Conservation (phyloP, 2,797 vertebrate species). For the Labeo calbasu region DNA sequence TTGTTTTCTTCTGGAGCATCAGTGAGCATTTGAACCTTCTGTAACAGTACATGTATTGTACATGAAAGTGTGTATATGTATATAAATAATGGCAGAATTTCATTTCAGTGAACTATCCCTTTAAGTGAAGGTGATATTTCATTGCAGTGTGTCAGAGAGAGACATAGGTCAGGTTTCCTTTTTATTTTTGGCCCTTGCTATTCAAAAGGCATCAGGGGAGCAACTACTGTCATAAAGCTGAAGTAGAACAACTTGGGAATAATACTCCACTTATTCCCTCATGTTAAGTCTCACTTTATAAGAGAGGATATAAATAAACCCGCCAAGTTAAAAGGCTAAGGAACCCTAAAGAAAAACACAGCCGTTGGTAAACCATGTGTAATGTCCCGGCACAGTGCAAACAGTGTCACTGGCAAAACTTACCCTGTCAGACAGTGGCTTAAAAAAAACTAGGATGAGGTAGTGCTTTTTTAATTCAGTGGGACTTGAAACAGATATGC, state of each 20-base stretch:
- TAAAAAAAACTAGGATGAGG: slow-evolving; percentile 14
- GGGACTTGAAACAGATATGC: not conserved
- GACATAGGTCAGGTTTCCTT: not conserved
- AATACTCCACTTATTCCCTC: slow-evolving; percentile 30
- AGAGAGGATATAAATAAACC: slow-evolving; percentile 51
- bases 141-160: slow-evolving; percentile 44
- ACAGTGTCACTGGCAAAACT: slow-evolving; percentile 7
- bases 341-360: slow-evolving; percentile 16
- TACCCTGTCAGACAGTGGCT: slow-evolving; percentile 4
- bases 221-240: slow-evolving; percentile 27
- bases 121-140: slow-evolving; percentile 48
- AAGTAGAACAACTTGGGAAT: slow-evolving; percentile 26
- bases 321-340: slow-evolving; percentile 34
- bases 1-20: too few species aligned
- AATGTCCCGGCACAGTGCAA: slow-evolving; percentile 14
- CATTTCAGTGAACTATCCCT: slow-evolving; percentile 20
- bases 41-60: not conserved
- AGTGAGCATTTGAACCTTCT: too few species aligned
- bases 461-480: slow-evolving; percentile 15
- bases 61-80: not conserved
- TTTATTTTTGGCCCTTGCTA: slow-evolving; percentile 31
- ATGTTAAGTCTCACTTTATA: slow-evolving; percentile 46
- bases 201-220: slow-evolving; percentile 43
- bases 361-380: slow-evolving; percentile 7
- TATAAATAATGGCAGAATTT: not conserved